Conservation (phyloP, 2,797 vertebrate genomes). For the Graptemys geographica region DNA sequence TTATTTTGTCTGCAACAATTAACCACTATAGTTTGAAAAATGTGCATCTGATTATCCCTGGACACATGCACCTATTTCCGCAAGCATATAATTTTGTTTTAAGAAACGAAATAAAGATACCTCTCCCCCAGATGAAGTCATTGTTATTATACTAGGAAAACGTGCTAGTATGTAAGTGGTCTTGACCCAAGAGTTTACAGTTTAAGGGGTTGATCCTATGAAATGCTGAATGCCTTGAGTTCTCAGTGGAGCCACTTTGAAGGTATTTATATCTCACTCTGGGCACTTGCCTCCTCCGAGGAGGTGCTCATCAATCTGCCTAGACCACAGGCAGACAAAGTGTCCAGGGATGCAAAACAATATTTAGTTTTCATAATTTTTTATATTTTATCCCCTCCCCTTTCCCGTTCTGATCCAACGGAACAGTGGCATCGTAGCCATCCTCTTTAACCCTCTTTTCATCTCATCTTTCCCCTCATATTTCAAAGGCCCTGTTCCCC, state of each 20-base stretch:
- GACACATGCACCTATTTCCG: fast-evolving
- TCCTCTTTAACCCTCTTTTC: neutral
- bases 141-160: fast-evolving
- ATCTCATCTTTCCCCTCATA: neutral
- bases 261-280: fast-evolving
- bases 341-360: neutral
- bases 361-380: neutral
- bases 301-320: fast-evolving
- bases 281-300: fast-evolving
- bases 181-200: fast-evolving
- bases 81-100: fast-evolving
- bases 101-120: fast-evolving
- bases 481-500: neutral
- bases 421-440: neutral
- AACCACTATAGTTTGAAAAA: fast-evolving
- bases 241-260: fast-evolving
- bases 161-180: fast-evolving
- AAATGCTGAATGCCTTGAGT: fast-evolving
- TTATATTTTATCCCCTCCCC: neutral
- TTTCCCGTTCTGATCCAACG: neutral
- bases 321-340: fast-evolving
- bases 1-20: fast-evolving
- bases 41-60: neutral
- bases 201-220: fast-evolving
- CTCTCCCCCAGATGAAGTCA: neutral